Evolutionary conservation across 2,888 invertebrate genomes (phyloP).

Genomic region (Drosophila neoperkinsi): DNA sequence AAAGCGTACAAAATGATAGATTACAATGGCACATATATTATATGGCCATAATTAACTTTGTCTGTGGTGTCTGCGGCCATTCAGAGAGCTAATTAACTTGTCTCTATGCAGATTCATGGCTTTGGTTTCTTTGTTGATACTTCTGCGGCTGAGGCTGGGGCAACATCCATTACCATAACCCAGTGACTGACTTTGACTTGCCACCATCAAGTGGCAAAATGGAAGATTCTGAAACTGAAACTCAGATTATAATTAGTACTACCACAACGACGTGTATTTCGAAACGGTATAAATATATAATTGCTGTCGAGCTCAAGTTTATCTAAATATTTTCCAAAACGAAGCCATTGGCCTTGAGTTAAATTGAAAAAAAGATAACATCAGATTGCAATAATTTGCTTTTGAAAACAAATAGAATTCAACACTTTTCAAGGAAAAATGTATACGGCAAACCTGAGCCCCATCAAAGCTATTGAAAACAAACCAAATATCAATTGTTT

Average conservation of each 20-base stretch:
- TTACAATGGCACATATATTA: slow-evolving; percentile 59
- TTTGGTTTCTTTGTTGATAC: slow-evolving; percentile 10
- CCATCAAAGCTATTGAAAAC: slow-evolving; percentile 19
- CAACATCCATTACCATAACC: slow-evolving; percentile 62
- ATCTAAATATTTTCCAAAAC: slow-evolving; percentile 64
- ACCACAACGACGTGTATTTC: slow-evolving; percentile 40
- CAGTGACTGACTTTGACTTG: slow-evolving; percentile 67
- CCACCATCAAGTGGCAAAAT: slow-evolving; percentile 44
- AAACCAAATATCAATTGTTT: slow-evolving; percentile 32
- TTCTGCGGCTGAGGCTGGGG: slow-evolving; percentile 11
- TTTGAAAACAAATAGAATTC: slow-evolving; percentile 24
- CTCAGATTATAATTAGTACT: slow-evolving; percentile 24
- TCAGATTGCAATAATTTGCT: slow-evolving; percentile 30
- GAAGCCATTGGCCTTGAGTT: slow-evolving; percentile 39
- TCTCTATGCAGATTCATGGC: slow-evolving; percentile 35
- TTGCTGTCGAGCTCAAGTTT: slow-evolving; percentile 59
- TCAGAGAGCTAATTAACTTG: slow-evolving; percentile 68
- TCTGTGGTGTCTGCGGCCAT: slow-evolving; percentile 21
- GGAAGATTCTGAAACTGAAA: slow-evolving; percentile 46
- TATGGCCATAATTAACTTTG: slow-evolving; percentile 64
- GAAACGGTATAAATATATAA: slow-evolving; percentile 50
- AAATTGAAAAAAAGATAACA: slow-evolving; percentile 25
- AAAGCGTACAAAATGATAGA: slow-evolving; percentile 75
- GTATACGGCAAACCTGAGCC: slow-evolving; percentile 18
- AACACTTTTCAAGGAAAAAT: slow-evolving; percentile 41